Percentiles rank a stretch among this genome's conserved stretches.
These are phyloP conservation scores for Aurelia sp. DNA, from an alignment of 30 jellyfish, hydroid and myxozoan species.

Conservation along the genomic window DNA sequence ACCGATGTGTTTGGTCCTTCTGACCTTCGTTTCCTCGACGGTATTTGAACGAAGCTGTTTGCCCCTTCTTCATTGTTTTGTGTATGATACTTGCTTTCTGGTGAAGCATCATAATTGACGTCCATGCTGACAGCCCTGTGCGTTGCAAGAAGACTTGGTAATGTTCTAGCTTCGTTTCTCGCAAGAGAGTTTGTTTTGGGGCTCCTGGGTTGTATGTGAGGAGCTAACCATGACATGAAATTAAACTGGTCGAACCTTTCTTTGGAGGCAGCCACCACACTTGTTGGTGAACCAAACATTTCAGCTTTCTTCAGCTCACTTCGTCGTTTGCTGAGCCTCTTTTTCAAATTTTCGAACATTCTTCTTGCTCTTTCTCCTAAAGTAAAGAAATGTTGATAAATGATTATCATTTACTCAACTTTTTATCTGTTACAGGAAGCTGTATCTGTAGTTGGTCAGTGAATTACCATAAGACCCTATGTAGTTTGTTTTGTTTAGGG, in stretches of 20 bases:
- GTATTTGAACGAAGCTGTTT: not conserved
- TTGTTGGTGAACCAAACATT: constrained; percentile 31
- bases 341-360: constrained; percentile 53
- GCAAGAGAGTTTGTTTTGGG: constrained; percentile 2
- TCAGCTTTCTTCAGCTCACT: constrained; percentile 21
- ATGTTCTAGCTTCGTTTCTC: not conserved
- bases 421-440: too few species aligned
- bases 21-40: not conserved
- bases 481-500: too few species aligned
- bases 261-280: not conserved
- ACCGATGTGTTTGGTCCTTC: not conserved
- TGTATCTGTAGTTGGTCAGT: too few species aligned
- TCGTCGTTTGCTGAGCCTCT: constrained; percentile 42
- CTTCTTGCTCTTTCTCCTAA: constrained; percentile 51
- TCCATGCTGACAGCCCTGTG: not conserved
- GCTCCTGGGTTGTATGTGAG: constrained; percentile 27
- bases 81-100: too few species aligned
- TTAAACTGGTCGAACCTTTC: constrained; percentile 19
- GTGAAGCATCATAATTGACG: not conserved
- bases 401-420: too few species aligned
- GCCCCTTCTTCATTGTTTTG: too few species aligned
- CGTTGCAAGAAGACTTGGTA: not conserved
- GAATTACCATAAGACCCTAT: too few species aligned
- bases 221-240: constrained; percentile 52
- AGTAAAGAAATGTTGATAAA: too few species aligned